Evolutionary conservation across 2,888 invertebrate species (phyloP).

Genomic region (Strigamia transsilvanica): DNA sequence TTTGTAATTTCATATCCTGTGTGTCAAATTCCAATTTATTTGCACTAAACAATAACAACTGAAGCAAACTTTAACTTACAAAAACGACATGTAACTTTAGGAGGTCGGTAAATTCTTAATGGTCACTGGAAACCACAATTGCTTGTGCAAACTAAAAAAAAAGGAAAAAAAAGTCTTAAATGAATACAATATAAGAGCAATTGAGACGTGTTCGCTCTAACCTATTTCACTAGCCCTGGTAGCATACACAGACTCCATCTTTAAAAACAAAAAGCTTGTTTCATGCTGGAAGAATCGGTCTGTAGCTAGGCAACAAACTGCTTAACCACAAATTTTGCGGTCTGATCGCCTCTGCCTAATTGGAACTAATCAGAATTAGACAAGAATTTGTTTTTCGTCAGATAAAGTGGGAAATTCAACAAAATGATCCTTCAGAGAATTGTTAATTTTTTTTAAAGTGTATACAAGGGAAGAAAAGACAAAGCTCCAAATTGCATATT

Average conservation of each 20-base stretch:
- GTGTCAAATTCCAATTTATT: background rate
- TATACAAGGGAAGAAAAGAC: background rate
- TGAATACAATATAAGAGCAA: background rate
- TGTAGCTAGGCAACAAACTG: background rate
- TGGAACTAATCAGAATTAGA: background rate
- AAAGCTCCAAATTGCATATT: background rate
- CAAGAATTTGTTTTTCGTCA: background rate
- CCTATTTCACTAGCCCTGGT: too few species aligned
- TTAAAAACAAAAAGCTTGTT: too few species aligned
- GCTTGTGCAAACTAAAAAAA: background rate
- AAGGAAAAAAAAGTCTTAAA: background rate
- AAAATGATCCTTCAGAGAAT: background rate
- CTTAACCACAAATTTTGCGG: background rate
- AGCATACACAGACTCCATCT: too few species aligned
- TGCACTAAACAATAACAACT: background rate
- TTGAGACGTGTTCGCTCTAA: too few species aligned
- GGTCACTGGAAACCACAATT: slow-evolving; percentile 22
- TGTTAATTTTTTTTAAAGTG: background rate
- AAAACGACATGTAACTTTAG: background rate
- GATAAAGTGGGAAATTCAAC: background rate
- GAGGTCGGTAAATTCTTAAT: slow-evolving; percentile 1
- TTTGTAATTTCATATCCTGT: slow-evolving; percentile 1
- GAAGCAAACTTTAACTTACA: background rate
- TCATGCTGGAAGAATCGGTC: too few species aligned
- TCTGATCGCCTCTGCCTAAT: background rate